Evolutionary conservation across 2,797 vertebrate species (phyloP).

Genomic region (Columba guinea): DNA sequence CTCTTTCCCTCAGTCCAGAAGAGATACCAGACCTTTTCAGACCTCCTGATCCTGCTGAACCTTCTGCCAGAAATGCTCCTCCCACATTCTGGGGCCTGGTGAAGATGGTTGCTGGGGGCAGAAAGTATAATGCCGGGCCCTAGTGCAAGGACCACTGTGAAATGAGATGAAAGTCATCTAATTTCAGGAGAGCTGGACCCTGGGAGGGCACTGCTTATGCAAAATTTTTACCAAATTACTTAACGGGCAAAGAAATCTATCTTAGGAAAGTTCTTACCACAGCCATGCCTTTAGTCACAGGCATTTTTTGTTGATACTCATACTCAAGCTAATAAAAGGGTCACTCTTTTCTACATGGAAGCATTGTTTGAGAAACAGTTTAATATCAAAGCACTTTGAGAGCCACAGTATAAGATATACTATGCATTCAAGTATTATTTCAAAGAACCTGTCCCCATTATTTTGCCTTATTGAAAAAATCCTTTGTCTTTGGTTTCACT

Average conservation of each 20-base stretch:
- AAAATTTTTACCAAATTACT: neutral
- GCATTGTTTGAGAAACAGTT: neutral
- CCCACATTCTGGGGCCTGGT: neutral
- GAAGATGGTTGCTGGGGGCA: neutral
- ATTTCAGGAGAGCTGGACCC: neutral
- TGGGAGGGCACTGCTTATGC: neutral
- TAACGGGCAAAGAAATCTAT: neutral
- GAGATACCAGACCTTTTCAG: neutral
- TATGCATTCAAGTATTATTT: neutral
- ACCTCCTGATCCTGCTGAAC: neutral
- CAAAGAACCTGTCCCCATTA: neutral
- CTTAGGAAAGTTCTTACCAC: neutral
- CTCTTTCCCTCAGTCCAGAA: neutral
- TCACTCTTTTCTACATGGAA: neutral
- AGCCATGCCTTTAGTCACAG: neutral
- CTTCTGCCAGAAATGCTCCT: neutral
- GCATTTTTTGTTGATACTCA: neutral
- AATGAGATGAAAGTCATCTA: neutral
- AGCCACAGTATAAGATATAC: neutral
- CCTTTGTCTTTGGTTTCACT: neutral
- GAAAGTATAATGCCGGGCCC: neutral
- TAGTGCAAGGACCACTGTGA: rapidly evolving
- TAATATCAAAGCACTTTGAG: neutral
- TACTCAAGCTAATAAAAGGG: neutral
- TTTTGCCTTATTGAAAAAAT: neutral